phyloP scores from a whole-genome alignment of 2,113 vertebrate species.

The Pelobates fuscus region DNA sequence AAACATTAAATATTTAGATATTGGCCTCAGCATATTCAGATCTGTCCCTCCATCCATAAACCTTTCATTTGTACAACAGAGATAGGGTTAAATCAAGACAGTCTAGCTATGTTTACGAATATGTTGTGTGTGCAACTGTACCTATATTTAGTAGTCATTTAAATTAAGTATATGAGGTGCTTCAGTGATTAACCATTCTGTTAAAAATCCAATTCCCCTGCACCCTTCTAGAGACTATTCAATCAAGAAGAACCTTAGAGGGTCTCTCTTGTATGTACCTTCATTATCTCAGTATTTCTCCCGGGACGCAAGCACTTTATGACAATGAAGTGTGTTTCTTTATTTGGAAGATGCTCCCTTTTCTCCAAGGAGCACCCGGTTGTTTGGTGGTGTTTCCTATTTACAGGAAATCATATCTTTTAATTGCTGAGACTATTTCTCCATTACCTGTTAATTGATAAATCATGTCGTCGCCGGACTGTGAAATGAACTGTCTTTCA shows the following conservation, averaged over 20 bases:
- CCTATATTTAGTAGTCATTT: conserved; percentile 45
- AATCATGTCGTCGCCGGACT: conserved; percentile 71
- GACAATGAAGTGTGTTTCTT: conserved; percentile 87
- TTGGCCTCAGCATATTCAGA: too few relatives aligned
- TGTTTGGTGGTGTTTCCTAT: conserved; percentile 87
- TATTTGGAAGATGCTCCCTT: conserved; percentile 78
- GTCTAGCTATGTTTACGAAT: background rate
- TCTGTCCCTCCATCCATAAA: too few relatives aligned
- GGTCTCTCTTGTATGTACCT: conserved; percentile 71
- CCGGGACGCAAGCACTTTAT: conserved; percentile 74
- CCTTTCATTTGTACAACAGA: too few relatives aligned
- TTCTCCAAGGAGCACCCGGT: conserved; percentile 77
- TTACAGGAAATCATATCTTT: conserved; percentile 86
- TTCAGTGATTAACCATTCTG: conserved; percentile 61
- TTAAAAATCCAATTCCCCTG: conserved; percentile 64
- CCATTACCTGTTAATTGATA: conserved; percentile 98
- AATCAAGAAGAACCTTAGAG: conserved; percentile 69
- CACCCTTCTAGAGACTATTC: conserved; percentile 67
- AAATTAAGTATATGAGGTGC: conserved; percentile 26
- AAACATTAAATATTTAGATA: too few relatives aligned
- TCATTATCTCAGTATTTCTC: conserved; percentile 78
- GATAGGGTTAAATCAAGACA: background rate
- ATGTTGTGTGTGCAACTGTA: conserved; percentile 3
- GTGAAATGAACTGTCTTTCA: conserved; percentile 55
- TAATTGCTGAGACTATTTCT: conserved; percentile 90